These are phyloP conservation scores for Bradypodion ventrale DNA, from an alignment of 2,797 vertebrate species.

Conservation along the genomic window DNA sequence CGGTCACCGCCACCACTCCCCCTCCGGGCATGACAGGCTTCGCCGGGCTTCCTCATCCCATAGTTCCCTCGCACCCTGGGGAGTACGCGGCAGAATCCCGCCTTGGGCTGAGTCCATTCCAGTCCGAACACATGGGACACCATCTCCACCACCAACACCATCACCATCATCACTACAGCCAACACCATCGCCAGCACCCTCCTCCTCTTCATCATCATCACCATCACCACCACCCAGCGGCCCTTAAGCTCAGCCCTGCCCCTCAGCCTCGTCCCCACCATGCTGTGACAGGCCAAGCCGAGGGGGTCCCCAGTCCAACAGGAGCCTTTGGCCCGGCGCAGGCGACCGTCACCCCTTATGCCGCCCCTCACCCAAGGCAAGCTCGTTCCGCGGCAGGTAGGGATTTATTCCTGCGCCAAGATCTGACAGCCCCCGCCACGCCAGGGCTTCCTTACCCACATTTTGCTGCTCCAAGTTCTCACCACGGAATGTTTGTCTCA, in stretches of 20 bases:
- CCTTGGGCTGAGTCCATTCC: conserved; percentile 89
- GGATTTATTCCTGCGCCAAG: conserved; percentile 88
- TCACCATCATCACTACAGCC: conserved; percentile 88
- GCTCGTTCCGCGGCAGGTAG: conserved; percentile 86
- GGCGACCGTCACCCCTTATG: conserved; percentile 82
- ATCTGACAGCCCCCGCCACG: conserved; percentile 89
- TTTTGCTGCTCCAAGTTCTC: conserved; percentile 87
- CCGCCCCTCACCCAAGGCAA: conserved; percentile 84
- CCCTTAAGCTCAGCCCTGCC: conserved; percentile 93
- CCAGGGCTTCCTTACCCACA: conserved; percentile 86
- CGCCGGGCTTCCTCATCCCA: conserved; percentile 87
- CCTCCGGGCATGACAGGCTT: conserved; percentile 92
- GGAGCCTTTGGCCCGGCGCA: conserved; percentile 89
- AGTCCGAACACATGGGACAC: conserved; percentile 92
- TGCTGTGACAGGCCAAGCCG: conserved; percentile 90
- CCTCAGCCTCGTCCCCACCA: conserved; percentile 89
- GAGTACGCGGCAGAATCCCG: conserved; percentile 87
- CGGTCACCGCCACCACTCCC: conserved; percentile 86
- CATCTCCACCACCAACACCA: conserved; percentile 88
- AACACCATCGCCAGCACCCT: conserved; percentile 86
- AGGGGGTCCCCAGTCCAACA: conserved; percentile 91
- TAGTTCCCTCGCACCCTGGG: conserved; percentile 87
- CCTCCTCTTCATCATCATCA: conserved; percentile 84
- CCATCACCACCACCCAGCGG: conserved; percentile 80
- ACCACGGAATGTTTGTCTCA: conserved; percentile 97